Percentiles rank a stretch among this genome's conserved stretches.
These are phyloP conservation scores for Leptosomus discolor DNA, from an alignment of 2,113 vertebrate species.

Conservation along the genomic window DNA sequence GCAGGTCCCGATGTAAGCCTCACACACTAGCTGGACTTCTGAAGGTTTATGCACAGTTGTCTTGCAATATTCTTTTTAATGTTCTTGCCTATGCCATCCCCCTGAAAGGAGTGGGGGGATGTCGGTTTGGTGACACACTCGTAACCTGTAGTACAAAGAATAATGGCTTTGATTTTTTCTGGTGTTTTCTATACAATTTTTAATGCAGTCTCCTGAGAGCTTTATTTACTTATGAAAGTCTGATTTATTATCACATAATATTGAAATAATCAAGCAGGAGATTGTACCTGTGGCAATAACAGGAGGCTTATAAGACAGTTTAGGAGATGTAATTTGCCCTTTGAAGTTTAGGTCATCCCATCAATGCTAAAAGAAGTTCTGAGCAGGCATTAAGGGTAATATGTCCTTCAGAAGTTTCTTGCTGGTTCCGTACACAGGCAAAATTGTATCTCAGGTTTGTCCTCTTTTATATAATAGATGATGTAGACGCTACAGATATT, in stretches of 20 bases:
- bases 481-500: background rate
- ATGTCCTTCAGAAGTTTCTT: background rate
- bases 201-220: background rate
- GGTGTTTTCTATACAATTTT: background rate
- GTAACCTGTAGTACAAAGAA: background rate
- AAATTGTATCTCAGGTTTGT: background rate
- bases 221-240: background rate
- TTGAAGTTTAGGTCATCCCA: background rate
- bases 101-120: background rate
- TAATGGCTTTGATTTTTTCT: background rate
- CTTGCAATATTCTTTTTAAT: background rate
- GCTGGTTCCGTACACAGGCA: background rate
- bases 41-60: background rate
- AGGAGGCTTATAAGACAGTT: background rate
- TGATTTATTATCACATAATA: background rate
- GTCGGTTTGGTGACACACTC: background rate
- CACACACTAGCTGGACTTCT: background rate
- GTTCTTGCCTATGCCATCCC: accelerated
- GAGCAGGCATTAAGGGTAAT: background rate
- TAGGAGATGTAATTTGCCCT: background rate
- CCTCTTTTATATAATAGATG: background rate
- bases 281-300: background rate
- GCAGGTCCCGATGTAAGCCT: background rate
- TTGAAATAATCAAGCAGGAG: background rate
- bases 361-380: background rate